Evolutionary conservation across 1,140 invertebrate genomes (phyloP), one percentile per base, ranked within the genome.

Genomic region (Achatina immaculata): DNA sequence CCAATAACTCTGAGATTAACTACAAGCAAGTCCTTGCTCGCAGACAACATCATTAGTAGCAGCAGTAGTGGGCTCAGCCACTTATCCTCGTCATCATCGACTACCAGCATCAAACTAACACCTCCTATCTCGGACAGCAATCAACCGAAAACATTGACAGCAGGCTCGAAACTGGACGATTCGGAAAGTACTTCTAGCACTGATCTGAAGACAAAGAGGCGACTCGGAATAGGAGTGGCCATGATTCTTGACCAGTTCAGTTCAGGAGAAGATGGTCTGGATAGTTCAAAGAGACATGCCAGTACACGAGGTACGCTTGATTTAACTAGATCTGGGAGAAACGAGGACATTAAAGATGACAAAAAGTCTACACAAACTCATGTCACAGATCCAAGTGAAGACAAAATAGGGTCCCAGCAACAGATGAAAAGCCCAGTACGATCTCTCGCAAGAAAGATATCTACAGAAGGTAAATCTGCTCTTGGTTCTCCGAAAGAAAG

Each of bases 181-280:
- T n/a, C 24, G 6, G 71, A 58, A 42, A 42, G 55, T 7, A 62
- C 31, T 2, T 55, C 71, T 28, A 36, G 51, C 6, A 55, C 51
- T 4, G 55, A 58, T 16, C 34, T 19, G 24, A 65, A 58, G 28
- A 34, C 38, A 14, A 82, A 78, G 45, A 76, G 62, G 40, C 78
- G 42, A 28, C 38, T 81, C 31, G 84, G 82, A n/a, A 58, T 55
- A 69, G 83, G 85, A 6, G 85, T 87, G 38, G 84, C 84, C 28
- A 83, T 80, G 71, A 85, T 85, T 81, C 80, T 88, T 72, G 87
- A 86, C 45, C 71, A 84, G 36, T 88, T 87, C 73, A 87, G 83
- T 68, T 87, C 87, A 16, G 86, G 88, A 82, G 85, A 85, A 68
- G 82, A 83, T 82, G 84, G 43, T 82, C 84, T 24, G 51, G 81